A percentile compares a stretch with the other conserved stretches of the same genome.
phyloP scores from a whole-genome alignment of 2,888 invertebrate species.

The Drosophila pullipes region DNA sequence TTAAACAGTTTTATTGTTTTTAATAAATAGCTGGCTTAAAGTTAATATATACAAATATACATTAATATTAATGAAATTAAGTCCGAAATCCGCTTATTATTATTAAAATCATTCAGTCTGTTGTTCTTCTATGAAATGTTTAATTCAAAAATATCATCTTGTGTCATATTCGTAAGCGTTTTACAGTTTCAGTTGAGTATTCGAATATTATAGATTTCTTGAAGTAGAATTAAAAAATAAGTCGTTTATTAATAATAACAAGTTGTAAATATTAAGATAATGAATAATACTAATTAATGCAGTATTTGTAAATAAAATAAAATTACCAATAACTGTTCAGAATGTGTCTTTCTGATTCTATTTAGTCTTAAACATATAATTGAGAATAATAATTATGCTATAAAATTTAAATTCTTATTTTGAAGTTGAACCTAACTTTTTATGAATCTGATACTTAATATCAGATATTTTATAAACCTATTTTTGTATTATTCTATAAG shows the following conservation, averaged over 20 bases:
- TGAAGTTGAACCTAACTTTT: fast-evolving
- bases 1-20: background rate
- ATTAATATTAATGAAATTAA: background rate
- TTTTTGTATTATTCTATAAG: background rate
- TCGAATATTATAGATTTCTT: background rate
- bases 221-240: background rate
- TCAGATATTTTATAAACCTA: too few species aligned
- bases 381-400: background rate
- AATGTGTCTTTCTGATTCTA: background rate
- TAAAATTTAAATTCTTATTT: background rate
- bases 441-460: background rate
- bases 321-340: background rate
- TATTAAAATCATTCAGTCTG: background rate
- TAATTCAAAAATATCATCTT: background rate
- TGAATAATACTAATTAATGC: background rate
- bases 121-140: background rate
- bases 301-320: background rate
- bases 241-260: background rate
- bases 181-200: background rate
- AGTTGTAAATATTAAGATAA: background rate
- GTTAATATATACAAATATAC: background rate
- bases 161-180: background rate
- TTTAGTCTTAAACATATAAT: background rate
- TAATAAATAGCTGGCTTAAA: background rate
- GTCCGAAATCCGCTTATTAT: background rate